phyloP scores from a whole-genome alignment of 1,140 invertebrate genomes.

The Stenopsyche tienmushanensis region DNA sequence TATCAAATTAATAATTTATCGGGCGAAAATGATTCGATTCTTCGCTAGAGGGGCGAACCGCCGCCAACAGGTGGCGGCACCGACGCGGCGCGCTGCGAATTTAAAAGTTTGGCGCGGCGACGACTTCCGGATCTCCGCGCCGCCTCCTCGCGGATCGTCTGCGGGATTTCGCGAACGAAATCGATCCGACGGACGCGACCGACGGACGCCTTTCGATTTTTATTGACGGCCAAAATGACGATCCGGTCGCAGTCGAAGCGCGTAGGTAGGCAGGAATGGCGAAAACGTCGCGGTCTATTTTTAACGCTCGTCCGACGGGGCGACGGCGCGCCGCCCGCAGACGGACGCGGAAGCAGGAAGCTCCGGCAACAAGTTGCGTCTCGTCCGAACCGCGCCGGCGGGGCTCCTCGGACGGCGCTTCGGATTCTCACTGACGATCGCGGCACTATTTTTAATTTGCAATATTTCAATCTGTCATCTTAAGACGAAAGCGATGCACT shows the following conservation, averaged over 20 bases:
- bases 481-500: too few species aligned
- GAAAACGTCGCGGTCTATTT: too few species aligned
- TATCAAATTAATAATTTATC: too few species aligned
- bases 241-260: not conserved
- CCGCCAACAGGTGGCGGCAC: not conserved
- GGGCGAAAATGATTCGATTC: too few species aligned
- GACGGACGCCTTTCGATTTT: too few species aligned
- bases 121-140: not conserved
- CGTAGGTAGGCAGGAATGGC: too few species aligned
- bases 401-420: not conserved
- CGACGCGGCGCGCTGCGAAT: not conserved
- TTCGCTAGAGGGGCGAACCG: too few species aligned
- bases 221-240: not conserved
- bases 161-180: too few species aligned
- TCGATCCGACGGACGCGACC: not conserved
- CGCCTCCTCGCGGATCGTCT: not conserved
- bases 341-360: not conserved
- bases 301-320: too few species aligned
- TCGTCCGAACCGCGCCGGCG: not conserved
- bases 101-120: constrained; percentile 51
- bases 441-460: too few species aligned
- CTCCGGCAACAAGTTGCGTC: not conserved
- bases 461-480: too few species aligned
- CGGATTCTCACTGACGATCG: too few species aligned
- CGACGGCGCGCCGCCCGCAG: constrained; percentile 40